Conservation (phyloP, 2,797 vertebrate genomes). For the Sandelia bainsii region DNA sequence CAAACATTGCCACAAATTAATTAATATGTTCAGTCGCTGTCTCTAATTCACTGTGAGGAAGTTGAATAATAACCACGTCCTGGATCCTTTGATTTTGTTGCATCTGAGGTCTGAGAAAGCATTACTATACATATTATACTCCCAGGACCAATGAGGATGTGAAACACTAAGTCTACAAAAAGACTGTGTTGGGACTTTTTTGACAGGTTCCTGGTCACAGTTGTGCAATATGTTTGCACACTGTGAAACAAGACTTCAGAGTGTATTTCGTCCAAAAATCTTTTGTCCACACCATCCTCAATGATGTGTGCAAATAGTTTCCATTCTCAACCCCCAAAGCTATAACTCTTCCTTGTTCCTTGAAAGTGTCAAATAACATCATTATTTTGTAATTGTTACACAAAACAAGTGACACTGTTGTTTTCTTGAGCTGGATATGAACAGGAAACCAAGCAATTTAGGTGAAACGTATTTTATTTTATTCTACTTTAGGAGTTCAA, state of each 20-base stretch:
- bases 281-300: background rate
- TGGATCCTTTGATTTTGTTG: background rate
- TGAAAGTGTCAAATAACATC: slow-evolving; percentile 14
- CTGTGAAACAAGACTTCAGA: background rate
- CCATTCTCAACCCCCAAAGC: background rate
- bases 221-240: background rate
- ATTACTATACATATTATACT: background rate
- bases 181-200: slow-evolving; percentile 12
- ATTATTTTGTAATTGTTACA: slow-evolving; percentile 1
- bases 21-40: background rate
- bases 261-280: background rate
- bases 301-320: slow-evolving; percentile 30
- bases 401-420: background rate
- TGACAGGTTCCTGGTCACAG: slow-evolving; percentile 7
- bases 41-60: background rate
- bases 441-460: background rate
- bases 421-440: background rate
- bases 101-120: background rate
- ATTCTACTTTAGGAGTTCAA: too few relatives aligned
- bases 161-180: slow-evolving; percentile 31
- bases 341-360: slow-evolving; percentile 59
- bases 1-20: background rate
- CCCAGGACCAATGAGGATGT: slow-evolving; percentile 53
- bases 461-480: too few relatives aligned
- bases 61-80: background rate